Percentiles rank a stretch among this genome's conserved stretches.
These are phyloP conservation scores for Cherax destructor DNA, from an alignment of 1,140 invertebrate species.

Conservation along the genomic window DNA sequence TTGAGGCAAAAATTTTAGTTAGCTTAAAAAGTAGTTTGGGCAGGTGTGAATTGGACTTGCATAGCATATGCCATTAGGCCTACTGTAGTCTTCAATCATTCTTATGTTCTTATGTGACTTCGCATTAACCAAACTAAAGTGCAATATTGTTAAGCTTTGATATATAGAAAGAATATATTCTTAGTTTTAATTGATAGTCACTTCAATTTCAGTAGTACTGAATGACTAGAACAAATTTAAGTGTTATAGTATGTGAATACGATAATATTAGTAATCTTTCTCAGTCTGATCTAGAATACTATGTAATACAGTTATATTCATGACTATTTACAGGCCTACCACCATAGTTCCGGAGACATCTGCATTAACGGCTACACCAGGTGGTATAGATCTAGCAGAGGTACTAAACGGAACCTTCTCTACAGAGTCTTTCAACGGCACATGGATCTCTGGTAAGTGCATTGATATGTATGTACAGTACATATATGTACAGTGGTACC, in stretches of 20 bases:
- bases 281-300: neutral
- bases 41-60: too few relatives aligned
- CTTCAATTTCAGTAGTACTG: neutral
- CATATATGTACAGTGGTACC: too few relatives aligned
- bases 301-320: neutral
- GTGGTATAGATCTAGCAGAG: conserved; percentile 72
- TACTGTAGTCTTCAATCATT: too few relatives aligned
- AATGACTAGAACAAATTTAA: neutral
- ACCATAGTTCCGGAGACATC: conserved; percentile 10
- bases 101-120: too few relatives aligned
- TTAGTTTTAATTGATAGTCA: neutral
- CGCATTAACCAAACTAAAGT: too few relatives aligned
- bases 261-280: neutral
- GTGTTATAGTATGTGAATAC: neutral
- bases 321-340: neutral
- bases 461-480: neutral
- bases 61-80: too few relatives aligned
- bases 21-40: too few relatives aligned
- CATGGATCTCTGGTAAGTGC: conserved; percentile 73
- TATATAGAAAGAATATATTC: neutral
- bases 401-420: conserved; percentile 73
- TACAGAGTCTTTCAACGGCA: conserved; percentile 72
- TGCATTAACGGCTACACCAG: conserved; percentile 37
- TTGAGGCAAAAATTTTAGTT: too few relatives aligned
- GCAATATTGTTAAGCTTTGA: too few relatives aligned